A percentile compares a stretch with the other conserved stretches of the same genome.
These are phyloP conservation scores for Nannobrachium achirus DNA, from an alignment of 2,113 vertebrate species.

Conservation along the genomic window DNA sequence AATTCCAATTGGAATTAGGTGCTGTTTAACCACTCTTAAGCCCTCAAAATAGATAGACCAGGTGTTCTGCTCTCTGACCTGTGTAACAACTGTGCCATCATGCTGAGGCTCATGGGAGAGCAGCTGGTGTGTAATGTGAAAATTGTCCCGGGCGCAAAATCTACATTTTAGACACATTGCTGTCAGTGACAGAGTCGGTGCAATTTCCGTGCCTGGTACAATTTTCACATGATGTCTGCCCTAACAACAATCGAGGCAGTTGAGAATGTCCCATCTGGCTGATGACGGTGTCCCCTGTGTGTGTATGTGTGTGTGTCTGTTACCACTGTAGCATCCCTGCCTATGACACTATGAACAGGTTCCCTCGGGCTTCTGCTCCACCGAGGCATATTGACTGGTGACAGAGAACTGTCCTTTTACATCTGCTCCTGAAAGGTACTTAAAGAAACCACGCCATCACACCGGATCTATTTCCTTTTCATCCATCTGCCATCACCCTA, in stretches of 20 bases:
- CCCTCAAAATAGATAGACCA: background rate
- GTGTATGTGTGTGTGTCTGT: slow-evolving; percentile 29
- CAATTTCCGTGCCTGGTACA: no score
- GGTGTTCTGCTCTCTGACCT: slow-evolving; percentile 58
- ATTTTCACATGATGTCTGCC: background rate
- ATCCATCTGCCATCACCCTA: background rate
- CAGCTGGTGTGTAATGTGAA: background rate
- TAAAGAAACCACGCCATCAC: background rate
- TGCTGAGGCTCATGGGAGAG: no score
- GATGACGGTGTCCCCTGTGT: slow-evolving; percentile 31
- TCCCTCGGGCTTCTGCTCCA: slow-evolving; percentile 83
- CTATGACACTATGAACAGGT: slow-evolving; percentile 83
- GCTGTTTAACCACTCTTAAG: no score
- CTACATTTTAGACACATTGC: no score
- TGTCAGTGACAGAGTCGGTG: no score
- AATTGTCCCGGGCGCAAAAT: no score
- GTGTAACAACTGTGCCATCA: background rate
- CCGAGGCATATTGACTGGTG: slow-evolving; percentile 84
- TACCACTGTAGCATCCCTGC: slow-evolving; percentile 75
- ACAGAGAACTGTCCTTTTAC: slow-evolving; percentile 50
- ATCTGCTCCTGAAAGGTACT: slow-evolving; percentile 77
- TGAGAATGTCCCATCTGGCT: background rate
- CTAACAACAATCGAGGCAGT: background rate
- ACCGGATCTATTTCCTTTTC: background rate
- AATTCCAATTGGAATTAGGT: no score